These are phyloP conservation scores for Arizona elegans DNA, from an alignment of 2,113 vertebrate species.

Conservation along the genomic window DNA sequence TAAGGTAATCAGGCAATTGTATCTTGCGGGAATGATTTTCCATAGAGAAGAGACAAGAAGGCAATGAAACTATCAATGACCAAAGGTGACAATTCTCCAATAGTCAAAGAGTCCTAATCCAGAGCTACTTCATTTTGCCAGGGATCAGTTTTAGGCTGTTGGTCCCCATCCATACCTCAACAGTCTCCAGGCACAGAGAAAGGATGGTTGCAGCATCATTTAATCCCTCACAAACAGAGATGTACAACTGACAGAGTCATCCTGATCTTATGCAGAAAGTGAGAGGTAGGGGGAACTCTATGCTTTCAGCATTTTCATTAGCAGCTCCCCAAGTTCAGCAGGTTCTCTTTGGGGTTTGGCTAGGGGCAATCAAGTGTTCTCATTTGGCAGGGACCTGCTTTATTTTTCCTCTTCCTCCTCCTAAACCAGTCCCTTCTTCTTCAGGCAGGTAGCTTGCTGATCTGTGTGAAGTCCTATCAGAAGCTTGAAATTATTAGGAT, in stretches of 20 bases:
- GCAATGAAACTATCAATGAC: neutral
- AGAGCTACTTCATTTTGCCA: neutral
- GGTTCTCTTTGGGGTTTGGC: neutral
- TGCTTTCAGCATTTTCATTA: neutral
- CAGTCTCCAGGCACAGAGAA: neutral
- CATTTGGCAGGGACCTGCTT: neutral
- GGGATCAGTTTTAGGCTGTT: neutral
- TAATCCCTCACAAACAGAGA: neutral
- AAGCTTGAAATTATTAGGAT: too few species aligned
- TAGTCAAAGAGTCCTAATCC: neutral
- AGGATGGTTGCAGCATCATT: neutral
- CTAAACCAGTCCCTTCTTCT: neutral
- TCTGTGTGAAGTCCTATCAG: too few species aligned
- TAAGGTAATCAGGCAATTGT: neutral
- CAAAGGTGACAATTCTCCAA: neutral
- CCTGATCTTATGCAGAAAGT: neutral
- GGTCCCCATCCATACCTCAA: too few species aligned
- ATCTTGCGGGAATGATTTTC: too few species aligned
- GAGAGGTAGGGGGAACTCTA: neutral
- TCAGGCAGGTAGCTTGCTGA: neutral
- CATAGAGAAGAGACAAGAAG: neutral
- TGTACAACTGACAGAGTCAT: neutral
- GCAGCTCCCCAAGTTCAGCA: neutral
- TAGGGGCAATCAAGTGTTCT: neutral
- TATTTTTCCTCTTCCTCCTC: neutral